These are phyloP conservation scores for Artibeus lituratus DNA, from an alignment of 2,797 vertebrate species.

Conservation along the genomic window DNA sequence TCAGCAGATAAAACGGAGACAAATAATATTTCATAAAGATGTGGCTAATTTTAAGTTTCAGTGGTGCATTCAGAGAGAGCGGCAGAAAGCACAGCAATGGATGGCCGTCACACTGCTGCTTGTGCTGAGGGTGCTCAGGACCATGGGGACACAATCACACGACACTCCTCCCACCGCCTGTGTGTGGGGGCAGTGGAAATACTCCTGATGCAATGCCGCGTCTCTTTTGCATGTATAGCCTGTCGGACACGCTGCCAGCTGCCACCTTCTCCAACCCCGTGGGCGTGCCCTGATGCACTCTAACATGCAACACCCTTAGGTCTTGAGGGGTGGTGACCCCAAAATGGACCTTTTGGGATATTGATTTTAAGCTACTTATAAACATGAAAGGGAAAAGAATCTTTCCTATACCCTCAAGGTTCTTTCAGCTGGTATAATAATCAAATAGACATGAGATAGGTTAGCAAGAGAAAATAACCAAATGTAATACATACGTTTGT, in stretches of 20 bases:
- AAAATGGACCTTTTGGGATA: background rate
- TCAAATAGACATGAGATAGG: background rate
- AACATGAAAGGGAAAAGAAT: background rate
- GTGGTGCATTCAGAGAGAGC: background rate
- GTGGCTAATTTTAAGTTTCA: conserved; percentile 2
- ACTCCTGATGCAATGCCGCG: background rate
- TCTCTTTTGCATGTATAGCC: background rate
- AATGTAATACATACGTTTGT: background rate
- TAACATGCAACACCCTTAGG: background rate
- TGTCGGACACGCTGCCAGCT: background rate
- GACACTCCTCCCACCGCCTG: background rate
- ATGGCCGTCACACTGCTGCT: background rate
- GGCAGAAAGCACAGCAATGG: background rate
- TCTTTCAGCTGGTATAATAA: background rate
- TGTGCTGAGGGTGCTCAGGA: background rate
- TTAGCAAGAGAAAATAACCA: background rate
- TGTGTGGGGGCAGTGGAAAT: background rate
- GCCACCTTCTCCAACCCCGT: background rate
- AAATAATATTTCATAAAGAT: background rate
- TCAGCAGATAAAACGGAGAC: background rate
- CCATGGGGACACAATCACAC: background rate
- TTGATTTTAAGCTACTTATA: background rate
- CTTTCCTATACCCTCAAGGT: background rate
- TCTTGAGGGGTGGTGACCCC: background rate
- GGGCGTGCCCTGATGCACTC: background rate